Conservation (phyloP, 2,888 invertebrate species). For the Siphlonurus alternatus region DNA sequence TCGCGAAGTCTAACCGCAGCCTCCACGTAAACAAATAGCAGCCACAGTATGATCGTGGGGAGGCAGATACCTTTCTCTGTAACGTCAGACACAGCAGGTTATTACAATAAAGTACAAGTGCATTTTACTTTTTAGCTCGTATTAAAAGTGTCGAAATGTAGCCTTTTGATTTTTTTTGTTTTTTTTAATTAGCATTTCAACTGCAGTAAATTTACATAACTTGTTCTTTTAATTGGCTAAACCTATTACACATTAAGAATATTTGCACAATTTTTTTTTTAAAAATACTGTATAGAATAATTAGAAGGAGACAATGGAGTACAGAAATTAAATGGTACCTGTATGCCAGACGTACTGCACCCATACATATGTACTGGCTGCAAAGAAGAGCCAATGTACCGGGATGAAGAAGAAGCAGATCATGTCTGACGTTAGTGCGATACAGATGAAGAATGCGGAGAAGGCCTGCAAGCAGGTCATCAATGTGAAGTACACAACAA, state of each 20-base stretch:
- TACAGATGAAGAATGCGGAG: slow-evolving; percentile 94
- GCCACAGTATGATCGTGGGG: slow-evolving; percentile 87
- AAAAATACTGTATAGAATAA: too few relatives aligned
- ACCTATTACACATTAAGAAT: too few relatives aligned
- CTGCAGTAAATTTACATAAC: too few relatives aligned
- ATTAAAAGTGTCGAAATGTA: too few relatives aligned
- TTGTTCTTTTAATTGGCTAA: too few relatives aligned
- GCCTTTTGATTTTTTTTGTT: too few relatives aligned
- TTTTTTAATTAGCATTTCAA: too few relatives aligned
- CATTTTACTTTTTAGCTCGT: too few relatives aligned
- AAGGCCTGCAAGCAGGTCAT: slow-evolving; percentile 56
- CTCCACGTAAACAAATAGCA: slow-evolving; percentile 87
- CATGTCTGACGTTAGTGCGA: slow-evolving; percentile 94
- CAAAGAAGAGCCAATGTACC: slow-evolving; percentile 92
- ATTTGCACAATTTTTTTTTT: too few relatives aligned
- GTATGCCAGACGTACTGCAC: slow-evolving; percentile 97
- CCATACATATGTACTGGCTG: slow-evolving; percentile 98
- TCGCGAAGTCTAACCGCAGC: slow-evolving; percentile 73
- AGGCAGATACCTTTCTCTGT: slow-evolving; percentile 82
- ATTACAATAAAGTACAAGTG: too few relatives aligned
- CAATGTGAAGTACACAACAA: neutral
- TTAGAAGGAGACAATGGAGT: too few relatives aligned
- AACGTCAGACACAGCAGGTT: slow-evolving; percentile 23
- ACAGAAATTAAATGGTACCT: too few relatives aligned
- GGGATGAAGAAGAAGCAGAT: slow-evolving; percentile 98